Conservation (phyloP, 2,113 vertebrate species). For the Sinocyclocheilus grahami region DNA sequence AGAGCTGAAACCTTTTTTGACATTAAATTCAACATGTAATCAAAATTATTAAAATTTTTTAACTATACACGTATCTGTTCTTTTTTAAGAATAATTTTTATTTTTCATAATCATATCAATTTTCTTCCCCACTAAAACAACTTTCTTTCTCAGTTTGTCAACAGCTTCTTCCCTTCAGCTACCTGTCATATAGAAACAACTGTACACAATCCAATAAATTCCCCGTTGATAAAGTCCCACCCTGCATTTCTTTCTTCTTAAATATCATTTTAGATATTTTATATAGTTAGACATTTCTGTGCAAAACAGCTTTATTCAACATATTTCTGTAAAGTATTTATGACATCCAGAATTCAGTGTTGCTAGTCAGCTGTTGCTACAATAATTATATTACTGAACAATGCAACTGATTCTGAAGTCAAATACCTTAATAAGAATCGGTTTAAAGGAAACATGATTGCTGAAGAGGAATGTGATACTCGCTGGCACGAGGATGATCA, state of each 20-base stretch:
- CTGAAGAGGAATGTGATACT: conserved; percentile 45
- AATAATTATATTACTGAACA: background rate
- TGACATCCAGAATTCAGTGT: too few relatives aligned
- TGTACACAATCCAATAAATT: background rate
- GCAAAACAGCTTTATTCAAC: background rate
- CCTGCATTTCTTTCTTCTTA: background rate
- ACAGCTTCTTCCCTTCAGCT: too few relatives aligned
- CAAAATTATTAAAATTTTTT: too few relatives aligned
- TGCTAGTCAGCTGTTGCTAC: conserved; percentile 6
- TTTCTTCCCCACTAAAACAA: too few relatives aligned
- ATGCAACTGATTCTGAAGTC: background rate
- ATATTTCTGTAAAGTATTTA: background rate
- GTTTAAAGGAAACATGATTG: conserved; percentile 26
- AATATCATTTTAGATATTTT: background rate
- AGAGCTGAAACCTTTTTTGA: too few relatives aligned
- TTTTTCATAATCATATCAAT: too few relatives aligned
- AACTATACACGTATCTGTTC: too few relatives aligned
- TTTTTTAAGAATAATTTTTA: too few relatives aligned
- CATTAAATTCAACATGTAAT: too few relatives aligned
- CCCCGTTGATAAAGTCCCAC: background rate
- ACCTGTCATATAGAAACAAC: too few relatives aligned
- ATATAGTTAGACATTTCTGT: background rate
- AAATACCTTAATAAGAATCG: background rate
- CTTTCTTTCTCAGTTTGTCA: too few relatives aligned
- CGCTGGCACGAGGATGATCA: background rate